These are phyloP conservation scores for Cosmopolites sordidus DNA, from an alignment of 2,888 invertebrate genomes.

Conservation along the genomic window DNA sequence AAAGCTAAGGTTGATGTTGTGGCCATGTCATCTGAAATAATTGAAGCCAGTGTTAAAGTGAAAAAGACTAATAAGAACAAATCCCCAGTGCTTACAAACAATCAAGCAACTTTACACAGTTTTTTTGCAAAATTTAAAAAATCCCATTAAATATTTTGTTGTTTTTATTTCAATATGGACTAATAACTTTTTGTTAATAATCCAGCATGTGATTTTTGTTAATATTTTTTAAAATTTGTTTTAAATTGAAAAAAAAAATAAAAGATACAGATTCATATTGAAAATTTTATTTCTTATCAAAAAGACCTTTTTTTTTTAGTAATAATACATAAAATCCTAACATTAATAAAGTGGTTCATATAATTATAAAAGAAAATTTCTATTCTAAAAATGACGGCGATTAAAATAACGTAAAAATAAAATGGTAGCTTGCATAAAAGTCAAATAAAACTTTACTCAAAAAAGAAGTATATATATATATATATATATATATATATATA, in stretches of 20 bases:
- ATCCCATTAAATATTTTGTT: conserved; percentile 6
- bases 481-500: too few species aligned
- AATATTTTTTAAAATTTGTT: too few species aligned
- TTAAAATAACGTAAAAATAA: background rate
- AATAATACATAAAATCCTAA: background rate
- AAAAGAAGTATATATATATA: too few species aligned
- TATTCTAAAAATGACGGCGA: background rate
- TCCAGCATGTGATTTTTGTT: too few species aligned
- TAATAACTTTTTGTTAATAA: background rate
- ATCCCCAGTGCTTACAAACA: background rate
- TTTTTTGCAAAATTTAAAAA: conserved; percentile 28
- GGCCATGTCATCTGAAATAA: background rate
- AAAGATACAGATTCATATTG: background rate
- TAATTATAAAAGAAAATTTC: background rate
- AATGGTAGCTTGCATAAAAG: background rate
- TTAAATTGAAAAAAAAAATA: too few species aligned
- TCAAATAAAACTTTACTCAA: too few species aligned
- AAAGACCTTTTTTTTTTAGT: background rate
- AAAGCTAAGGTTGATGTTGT: background rate
- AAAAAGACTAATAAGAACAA: too few species aligned
- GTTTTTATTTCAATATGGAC: conserved; percentile 16
- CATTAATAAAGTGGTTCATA: background rate
- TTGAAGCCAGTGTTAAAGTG: too few species aligned
- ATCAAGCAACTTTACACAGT: conserved; percentile 19
- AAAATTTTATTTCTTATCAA: conserved; percentile 2